Base-by-base conservation (phyloP, 2,113 vertebrate species). In the Equus quagga region DNA sequence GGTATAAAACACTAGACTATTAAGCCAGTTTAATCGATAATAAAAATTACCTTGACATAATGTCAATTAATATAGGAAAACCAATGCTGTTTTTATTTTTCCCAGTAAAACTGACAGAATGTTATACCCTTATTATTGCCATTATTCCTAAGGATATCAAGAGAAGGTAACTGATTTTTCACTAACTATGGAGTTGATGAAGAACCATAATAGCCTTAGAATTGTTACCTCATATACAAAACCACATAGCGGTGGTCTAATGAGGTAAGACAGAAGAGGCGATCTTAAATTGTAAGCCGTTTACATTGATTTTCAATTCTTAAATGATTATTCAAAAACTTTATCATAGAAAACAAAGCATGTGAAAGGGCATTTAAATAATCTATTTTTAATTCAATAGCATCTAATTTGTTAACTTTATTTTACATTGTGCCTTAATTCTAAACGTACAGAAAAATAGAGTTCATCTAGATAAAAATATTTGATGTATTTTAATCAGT, bases 31-130 rank as follows among this genome's bases (percentile, higher is more conserved):
- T 72, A 83, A 73, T 69, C 56, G 24, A 41, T 56, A 81, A 85
- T 70, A 73, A 96, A 97, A 89, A 62, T 70, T 64, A 75, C 84
- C 62, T 79, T 65, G 18, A 72, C 28, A 91, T 84, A 81, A 36
- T 76, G 85, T 82, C n/a, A 85, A 28, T 93, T 88, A 95, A 13
- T 58, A 28, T 78, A 73, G 4, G 26, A 67, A 94, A 94, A 73
- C 0, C 9, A 87, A 62, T 72, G 19, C 14, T 79, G 4, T 26
- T 80, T 41, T 84, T 64, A 36, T 94, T 86, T 95, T 76, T 76
- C 56, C 56, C 28, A 94, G 7, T 83, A 92, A 89, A 24, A 67
- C 72, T 58, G 36, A 78, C 4, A 92, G 5, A 95, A 78, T 76
- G 21, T 31, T 75, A 62, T 56, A 72, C 46, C 9, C 33, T 81